These are phyloP conservation scores for Trichacis sp. DNA, from an alignment of 2,888 invertebrate genomes.

Conservation along the genomic window DNA sequence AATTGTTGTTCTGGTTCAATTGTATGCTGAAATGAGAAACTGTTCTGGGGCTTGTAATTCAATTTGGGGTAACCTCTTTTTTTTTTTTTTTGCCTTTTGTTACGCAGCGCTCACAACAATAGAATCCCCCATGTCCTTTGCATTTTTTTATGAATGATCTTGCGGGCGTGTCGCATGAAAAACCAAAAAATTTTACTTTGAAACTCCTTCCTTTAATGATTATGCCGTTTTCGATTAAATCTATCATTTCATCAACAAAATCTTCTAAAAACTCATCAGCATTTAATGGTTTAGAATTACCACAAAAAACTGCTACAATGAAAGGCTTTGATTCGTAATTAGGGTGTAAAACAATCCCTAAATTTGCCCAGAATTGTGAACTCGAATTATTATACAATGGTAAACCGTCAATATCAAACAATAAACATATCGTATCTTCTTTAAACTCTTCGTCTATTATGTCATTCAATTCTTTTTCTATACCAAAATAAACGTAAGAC, in stretches of 20 bases:
- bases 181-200: constrained; percentile 18
- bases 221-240: constrained; percentile 17
- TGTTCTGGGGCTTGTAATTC: constrained; percentile 11
- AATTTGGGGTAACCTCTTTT: constrained; percentile 26
- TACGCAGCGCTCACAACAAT: constrained; percentile 26
- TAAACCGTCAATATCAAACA: constrained; percentile 34
- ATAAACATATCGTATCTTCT: constrained; percentile 27
- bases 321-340: constrained; percentile 26
- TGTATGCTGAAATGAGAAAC: constrained; percentile 18
- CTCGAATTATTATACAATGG: constrained; percentile 20
- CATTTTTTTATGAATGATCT: constrained; percentile 30
- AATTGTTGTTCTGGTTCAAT: constrained; percentile 26
- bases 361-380: constrained; percentile 26
- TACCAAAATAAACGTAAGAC: neutral
- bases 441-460: constrained; percentile 1
- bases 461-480: neutral
- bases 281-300: constrained; percentile 24
- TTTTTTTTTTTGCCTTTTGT: constrained; percentile 8
- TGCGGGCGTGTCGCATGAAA: constrained; percentile 34
- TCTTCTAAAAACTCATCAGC: constrained; percentile 25
- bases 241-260: constrained; percentile 24
- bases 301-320: constrained; percentile 13
- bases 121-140: constrained; percentile 25
- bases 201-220: constrained; percentile 15
- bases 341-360: constrained; percentile 10